These are phyloP conservation scores for Autographa pulchrina DNA, from an alignment of 2,888 invertebrate species.

Conservation along the genomic window DNA sequence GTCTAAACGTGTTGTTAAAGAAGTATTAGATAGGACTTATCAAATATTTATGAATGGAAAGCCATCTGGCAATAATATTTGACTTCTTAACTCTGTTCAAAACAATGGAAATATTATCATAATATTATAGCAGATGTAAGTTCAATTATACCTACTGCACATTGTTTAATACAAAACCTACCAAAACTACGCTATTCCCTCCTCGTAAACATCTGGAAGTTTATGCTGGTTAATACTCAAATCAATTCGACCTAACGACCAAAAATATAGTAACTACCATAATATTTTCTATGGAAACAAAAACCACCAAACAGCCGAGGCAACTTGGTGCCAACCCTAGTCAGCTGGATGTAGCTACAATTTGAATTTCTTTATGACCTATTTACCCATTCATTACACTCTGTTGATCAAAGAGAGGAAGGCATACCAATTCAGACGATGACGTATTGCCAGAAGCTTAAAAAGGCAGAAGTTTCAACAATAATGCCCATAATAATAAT, in stretches of 20 bases:
- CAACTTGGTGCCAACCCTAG: too few species aligned
- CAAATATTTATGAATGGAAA: not conserved
- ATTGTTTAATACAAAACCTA: not conserved
- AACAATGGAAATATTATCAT: slow-evolving; percentile 19
- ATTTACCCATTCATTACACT: not conserved
- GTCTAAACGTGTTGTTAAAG: not conserved
- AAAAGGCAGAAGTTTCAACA: not conserved
- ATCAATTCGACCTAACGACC: not conserved
- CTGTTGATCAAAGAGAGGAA: slow-evolving; percentile 1
- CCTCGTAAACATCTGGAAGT: not conserved
- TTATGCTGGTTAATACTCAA: not conserved
- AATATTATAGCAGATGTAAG: slow-evolving; percentile 17
- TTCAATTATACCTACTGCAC: slow-evolving; percentile 1
- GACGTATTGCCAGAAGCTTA: not conserved
- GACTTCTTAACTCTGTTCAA: not conserved
- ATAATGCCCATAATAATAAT: too few species aligned
- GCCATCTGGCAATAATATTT: slow-evolving; percentile 14
- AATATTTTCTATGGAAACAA: not conserved
- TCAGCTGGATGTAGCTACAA: not conserved
- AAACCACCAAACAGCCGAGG: not conserved
- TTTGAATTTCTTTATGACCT: not conserved
- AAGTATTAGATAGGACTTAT: not conserved
- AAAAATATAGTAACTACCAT: not conserved
- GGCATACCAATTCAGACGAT: not conserved
- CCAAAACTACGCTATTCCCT: not conserved